Conservation (phyloP, 2,888 invertebrate genomes). For the Aleiodes testaceus region DNA sequence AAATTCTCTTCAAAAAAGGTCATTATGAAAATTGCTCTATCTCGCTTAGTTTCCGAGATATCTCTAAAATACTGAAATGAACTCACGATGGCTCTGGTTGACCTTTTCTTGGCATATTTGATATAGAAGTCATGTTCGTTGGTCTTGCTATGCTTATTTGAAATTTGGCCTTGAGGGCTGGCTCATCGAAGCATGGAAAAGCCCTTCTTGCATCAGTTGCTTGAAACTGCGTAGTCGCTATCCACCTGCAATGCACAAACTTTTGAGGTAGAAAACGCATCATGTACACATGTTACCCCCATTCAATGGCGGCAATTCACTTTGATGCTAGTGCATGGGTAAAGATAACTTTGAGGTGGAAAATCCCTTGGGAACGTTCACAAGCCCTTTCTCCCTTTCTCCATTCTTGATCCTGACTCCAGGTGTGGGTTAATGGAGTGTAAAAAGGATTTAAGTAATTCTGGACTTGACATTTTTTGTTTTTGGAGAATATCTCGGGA, state of each 20-base stretch:
- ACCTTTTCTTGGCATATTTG: slow-evolving; percentile 82
- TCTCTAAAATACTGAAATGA: neutral
- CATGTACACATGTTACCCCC: slow-evolving; percentile 35
- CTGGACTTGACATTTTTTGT: neutral
- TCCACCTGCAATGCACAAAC: slow-evolving; percentile 77
- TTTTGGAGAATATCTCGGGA: too few relatives aligned
- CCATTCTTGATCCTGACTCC: slow-evolving; percentile 11
- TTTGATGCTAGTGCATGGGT: slow-evolving; percentile 3
- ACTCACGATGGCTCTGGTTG: slow-evolving; percentile 76
- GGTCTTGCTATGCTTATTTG: slow-evolving; percentile 84
- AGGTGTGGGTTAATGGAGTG: slow-evolving; percentile 10
- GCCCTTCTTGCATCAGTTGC: slow-evolving; percentile 87
- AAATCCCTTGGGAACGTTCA: slow-evolving; percentile 39
- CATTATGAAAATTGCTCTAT: too few relatives aligned
- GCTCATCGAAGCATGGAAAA: slow-evolving; percentile 92
- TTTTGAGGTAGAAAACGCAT: slow-evolving; percentile 44
- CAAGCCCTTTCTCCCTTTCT: slow-evolving; percentile 26
- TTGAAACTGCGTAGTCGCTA: slow-evolving; percentile 88
- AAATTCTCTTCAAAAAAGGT: too few relatives aligned
- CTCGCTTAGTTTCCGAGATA: too few relatives aligned
- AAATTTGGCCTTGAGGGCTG: slow-evolving; percentile 86
- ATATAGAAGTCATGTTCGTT: slow-evolving; percentile 82
- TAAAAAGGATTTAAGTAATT: slow-evolving; percentile 13
- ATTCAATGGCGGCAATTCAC: slow-evolving; percentile 22
- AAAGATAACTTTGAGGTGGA: slow-evolving; percentile 33